phyloP scores from a whole-genome alignment of 2,888 invertebrate genomes.

The Microplitis manilae region DNA sequence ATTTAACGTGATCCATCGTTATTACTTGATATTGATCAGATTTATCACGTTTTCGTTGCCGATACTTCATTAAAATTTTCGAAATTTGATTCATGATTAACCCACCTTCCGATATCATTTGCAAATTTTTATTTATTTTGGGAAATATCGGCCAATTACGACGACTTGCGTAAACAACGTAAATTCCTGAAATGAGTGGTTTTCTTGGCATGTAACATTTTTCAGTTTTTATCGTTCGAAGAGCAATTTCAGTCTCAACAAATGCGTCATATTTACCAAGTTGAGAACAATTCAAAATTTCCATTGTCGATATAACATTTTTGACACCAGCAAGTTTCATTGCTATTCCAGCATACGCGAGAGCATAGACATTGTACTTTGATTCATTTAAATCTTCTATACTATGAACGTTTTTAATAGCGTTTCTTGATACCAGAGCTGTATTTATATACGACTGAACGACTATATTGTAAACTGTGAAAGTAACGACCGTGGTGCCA shows the following conservation, averaged over 20 bases:
- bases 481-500: background rate
- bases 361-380: background rate
- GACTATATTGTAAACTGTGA: background rate
- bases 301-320: background rate
- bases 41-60: background rate
- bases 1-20: background rate
- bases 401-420: background rate
- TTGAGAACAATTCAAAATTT: background rate
- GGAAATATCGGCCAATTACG: background rate
- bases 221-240: background rate
- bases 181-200: background rate
- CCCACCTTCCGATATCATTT: background rate
- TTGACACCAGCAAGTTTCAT: background rate
- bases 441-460: background rate
- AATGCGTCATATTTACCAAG: background rate
- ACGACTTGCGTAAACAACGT: background rate
- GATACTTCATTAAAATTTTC: background rate
- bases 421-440: background rate
- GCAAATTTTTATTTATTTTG: background rate
- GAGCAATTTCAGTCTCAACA: background rate
- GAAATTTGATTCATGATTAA: background rate
- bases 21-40: background rate
- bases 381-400: background rate
- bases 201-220: background rate
- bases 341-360: background rate